These are phyloP conservation scores for Hepsetus odoe DNA, from an alignment of 2,113 vertebrate genomes.

Conservation along the genomic window DNA sequence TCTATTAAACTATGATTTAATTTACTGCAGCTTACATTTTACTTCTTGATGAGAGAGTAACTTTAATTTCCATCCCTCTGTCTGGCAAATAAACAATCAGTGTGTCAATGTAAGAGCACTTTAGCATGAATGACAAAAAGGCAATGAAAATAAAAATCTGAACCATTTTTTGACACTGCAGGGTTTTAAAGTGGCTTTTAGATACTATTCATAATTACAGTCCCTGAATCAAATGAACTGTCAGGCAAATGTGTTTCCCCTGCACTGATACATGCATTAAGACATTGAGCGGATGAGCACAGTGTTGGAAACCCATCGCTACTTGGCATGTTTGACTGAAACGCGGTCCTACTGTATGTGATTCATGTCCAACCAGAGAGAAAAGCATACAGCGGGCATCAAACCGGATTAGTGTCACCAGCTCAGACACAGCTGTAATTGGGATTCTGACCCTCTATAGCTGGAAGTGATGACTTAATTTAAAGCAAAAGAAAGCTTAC, in stretches of 20 bases:
- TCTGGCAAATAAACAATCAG: neutral
- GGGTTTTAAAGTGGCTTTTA: too few relatives aligned
- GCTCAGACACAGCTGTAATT: neutral
- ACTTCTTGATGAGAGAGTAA: constrained; percentile 46
- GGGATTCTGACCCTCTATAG: neutral
- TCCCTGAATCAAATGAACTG: too few relatives aligned
- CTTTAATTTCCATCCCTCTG: constrained; percentile 20
- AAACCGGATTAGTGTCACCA: neutral
- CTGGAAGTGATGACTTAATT: neutral
- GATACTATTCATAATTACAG: too few relatives aligned
- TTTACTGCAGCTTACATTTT: constrained; percentile 51
- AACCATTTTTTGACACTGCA: too few relatives aligned
- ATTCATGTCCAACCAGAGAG: constrained; percentile 59
- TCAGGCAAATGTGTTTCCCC: too few relatives aligned
- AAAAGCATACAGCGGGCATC: constrained; percentile 65
- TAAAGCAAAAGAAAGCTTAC: neutral
- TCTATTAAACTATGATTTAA: constrained; percentile 69
- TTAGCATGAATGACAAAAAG: too few relatives aligned
- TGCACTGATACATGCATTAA: too few relatives aligned
- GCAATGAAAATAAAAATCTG: too few relatives aligned
- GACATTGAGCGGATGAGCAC: too few relatives aligned
- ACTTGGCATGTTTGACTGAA: neutral
- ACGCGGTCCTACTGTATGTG: neutral
- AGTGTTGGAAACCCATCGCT: too few relatives aligned
- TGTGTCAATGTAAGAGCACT: neutral